Conservation (phyloP, 1,140 invertebrate genomes). For the Pollicipes pollicipes region DNA sequence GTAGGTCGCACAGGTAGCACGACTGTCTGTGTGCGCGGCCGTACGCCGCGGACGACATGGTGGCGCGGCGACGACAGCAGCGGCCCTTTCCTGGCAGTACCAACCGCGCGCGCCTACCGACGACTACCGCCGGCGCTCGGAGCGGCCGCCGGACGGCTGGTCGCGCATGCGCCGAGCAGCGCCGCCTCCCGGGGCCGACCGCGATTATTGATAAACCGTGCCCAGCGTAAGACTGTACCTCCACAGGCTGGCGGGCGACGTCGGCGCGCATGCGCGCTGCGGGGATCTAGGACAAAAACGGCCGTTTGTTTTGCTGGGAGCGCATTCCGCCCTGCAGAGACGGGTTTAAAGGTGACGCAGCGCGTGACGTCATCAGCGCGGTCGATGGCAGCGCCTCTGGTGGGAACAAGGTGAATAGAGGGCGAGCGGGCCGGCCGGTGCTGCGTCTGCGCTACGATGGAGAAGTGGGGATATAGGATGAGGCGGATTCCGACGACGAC, state of each 20-base stretch:
- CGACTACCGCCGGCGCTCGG: not conserved
- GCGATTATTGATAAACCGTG: not conserved
- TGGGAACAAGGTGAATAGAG: too few relatives aligned
- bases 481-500: too few relatives aligned
- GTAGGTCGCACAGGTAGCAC: slow-evolving; percentile 96
- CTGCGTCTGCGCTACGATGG: too few relatives aligned
- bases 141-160: too few relatives aligned
- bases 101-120: not conserved
- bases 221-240: not conserved
- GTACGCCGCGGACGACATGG: not conserved
- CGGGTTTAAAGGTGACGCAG: not conserved
- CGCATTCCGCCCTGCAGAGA: not conserved
- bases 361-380: not conserved
- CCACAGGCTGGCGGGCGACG: not conserved
- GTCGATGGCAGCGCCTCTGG: not conserved
- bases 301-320: not conserved
- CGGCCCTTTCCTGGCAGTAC: too few relatives aligned
- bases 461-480: too few relatives aligned
- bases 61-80: not conserved
- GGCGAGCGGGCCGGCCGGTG: too few relatives aligned
- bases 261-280: not conserved
- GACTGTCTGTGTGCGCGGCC: slow-evolving; percentile 64
- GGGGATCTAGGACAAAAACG: not conserved
- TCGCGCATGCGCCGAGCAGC: not conserved
- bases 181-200: too few relatives aligned